Percentiles rank a stretch among this genome's conserved stretches.
Evolutionary conservation across 2,113 vertebrate species (phyloP).

Genomic region (Engraulis encrasicolus): DNA sequence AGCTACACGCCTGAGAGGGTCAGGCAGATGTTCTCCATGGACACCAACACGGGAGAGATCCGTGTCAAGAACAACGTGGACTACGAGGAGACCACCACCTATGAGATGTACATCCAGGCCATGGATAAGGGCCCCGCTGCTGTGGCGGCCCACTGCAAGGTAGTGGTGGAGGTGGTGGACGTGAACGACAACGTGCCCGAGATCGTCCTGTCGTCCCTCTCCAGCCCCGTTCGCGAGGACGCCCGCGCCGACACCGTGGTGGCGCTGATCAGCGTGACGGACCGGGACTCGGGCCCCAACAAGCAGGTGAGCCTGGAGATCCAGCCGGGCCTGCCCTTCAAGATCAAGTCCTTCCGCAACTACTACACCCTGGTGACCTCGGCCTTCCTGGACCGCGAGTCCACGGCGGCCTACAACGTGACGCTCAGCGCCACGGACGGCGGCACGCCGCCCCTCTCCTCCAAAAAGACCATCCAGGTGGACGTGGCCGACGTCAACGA

Average conservation of each 20-base stretch:
- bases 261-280: slow-evolving; percentile 90
- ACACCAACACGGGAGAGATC: slow-evolving; percentile 88
- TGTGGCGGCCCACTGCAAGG: slow-evolving; percentile 91
- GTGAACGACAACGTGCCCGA: slow-evolving; percentile 93
- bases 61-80: slow-evolving; percentile 88
- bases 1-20: slow-evolving; percentile 91
- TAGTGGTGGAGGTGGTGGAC: slow-evolving; percentile 91
- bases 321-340: slow-evolving; percentile 84
- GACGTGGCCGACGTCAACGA: slow-evolving; percentile 94
- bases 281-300: slow-evolving; percentile 89
- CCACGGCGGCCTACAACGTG: slow-evolving; percentile 86
- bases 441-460: slow-evolving; percentile 85
- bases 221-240: slow-evolving; percentile 92
- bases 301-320: slow-evolving; percentile 85
- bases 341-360: slow-evolving; percentile 90
- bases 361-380: slow-evolving; percentile 90
- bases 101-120: slow-evolving; percentile 94
- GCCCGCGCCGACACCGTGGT: slow-evolving; percentile 88
- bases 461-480: slow-evolving; percentile 85
- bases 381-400: slow-evolving; percentile 87
- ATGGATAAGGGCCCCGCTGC: slow-evolving; percentile 88
- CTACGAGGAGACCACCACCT: slow-evolving; percentile 89
- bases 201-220: slow-evolving; percentile 87
- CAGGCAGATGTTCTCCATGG: slow-evolving; percentile 88
- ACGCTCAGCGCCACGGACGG: slow-evolving; percentile 87